Evolutionary conservation across 2,113 vertebrate genomes (phyloP), one percentile per base, ranked within the genome.

Genomic region (Scartelaos histophorus): DNA sequence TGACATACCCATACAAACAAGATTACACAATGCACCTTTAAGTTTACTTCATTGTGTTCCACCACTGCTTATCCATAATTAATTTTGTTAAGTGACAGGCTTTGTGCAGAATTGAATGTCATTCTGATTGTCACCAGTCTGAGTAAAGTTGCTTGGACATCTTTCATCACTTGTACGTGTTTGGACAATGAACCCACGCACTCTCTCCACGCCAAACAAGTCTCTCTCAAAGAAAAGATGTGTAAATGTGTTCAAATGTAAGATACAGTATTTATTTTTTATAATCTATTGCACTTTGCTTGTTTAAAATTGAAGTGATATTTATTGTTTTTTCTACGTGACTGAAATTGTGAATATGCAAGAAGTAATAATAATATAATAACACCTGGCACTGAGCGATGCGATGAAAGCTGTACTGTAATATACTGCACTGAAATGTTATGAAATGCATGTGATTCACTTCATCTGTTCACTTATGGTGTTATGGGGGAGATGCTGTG

Each of bases 321-420:
- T 81, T 80, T 85, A 70, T 85, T 82, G 74, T 75, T 73, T 34
- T n/a, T 56, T 46, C 34, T 54, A 34, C 43, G 70, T 54, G 54
- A 61, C 13, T 60, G 53, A 29, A 73, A 25, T 6, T 47, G 43
- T 46, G 16, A 47, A 66, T 10, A 66, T 45, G 64, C 38, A 66
- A 66, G 24, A 45, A 9, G 12, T 67, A 68, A 25, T 70, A 25
- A 75, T 47, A 38, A 38, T 22, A 7, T 22, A 7, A 56, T 9
- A 6, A 11, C 38, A 43, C 38, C 0, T 43, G 38, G 38, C 56
- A 13, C 0, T 35, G 9, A 19, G 21, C 1, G 66, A 54, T 62
- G 25, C 38, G 9, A 17, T 58, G 49, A 58, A 21, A 21, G 49
- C 9, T 58, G 22, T 64, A 34, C 61, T 38, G 61, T 64, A n/a